Percentiles rank a stretch among this genome's conserved stretches.
Conservation (phyloP, 2,113 vertebrate genomes). For the Albula goreensis region DNA sequence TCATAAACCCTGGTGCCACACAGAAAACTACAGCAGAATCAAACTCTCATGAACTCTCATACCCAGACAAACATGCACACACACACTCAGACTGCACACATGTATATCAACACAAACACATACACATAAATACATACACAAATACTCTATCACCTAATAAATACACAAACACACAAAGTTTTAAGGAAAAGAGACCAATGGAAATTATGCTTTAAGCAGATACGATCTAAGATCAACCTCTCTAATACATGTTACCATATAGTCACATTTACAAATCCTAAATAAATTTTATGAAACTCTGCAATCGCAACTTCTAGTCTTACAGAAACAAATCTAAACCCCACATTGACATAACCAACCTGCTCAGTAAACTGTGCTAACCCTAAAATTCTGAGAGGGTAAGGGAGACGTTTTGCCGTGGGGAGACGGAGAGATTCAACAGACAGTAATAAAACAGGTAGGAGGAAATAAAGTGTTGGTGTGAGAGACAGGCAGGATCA, state of each 20-base stretch:
- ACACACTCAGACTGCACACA: not conserved
- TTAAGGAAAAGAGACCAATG: constrained; percentile 1
- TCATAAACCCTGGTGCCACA: not conserved
- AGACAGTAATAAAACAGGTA: not conserved
- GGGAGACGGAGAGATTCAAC: not conserved
- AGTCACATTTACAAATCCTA: not conserved
- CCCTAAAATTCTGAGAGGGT: not conserved
- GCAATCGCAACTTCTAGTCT: too few relatives aligned
- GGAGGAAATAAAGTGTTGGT: not conserved
- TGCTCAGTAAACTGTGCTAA: not conserved
- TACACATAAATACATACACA: not conserved
- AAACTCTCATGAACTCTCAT: not conserved
- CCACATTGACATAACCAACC: too few relatives aligned
- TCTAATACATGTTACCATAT: not conserved
- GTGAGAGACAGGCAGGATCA: not conserved
- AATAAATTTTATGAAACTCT: too few relatives aligned
- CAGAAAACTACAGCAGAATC: not conserved
- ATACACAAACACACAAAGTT: not conserved
- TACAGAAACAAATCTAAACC: too few relatives aligned
- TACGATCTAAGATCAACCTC: not conserved
- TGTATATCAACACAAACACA: not conserved
- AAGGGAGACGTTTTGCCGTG: not conserved
- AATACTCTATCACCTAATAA: not conserved
- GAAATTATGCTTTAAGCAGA: not conserved
- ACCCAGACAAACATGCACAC: constrained; percentile 11